Evolutionary conservation across 2,797 vertebrate species (phyloP).

Genomic region (Chelonia mydas): DNA sequence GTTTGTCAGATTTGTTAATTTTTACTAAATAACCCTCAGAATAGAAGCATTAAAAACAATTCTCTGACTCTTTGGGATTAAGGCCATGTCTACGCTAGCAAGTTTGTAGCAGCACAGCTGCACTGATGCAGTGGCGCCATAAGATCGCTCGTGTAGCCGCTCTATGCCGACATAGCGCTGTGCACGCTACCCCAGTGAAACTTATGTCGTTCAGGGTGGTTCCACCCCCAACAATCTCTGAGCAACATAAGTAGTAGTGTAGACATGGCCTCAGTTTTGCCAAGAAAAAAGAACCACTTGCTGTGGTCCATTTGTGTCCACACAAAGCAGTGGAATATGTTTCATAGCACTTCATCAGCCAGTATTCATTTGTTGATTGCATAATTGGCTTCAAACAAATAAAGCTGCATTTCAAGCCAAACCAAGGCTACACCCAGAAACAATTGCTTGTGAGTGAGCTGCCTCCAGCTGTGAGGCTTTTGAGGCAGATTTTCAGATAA

Average conservation of each 20-base stretch:
- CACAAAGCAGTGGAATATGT: background rate
- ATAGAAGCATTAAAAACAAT: background rate
- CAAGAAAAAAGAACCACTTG: background rate
- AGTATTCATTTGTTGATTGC: background rate
- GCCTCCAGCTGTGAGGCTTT: background rate
- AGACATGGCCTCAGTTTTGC: no score
- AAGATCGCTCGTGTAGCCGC: no score
- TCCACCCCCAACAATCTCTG: no score
- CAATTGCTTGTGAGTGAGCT: rapidly evolving
- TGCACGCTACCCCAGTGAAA: no score
- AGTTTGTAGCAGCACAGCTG: no score
- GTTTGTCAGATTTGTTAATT: background rate
- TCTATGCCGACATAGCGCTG: no score
- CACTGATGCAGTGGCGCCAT: no score
- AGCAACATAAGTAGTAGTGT: no score
- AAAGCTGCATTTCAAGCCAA: background rate
- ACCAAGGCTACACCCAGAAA: background rate
- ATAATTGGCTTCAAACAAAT: background rate
- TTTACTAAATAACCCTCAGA: background rate
- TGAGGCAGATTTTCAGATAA: background rate
- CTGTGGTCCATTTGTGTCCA: background rate
- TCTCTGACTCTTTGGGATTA: rapidly evolving
- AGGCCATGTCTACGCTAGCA: background rate
- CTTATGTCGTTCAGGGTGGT: no score
- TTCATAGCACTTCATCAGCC: rapidly evolving